phyloP scores from a whole-genome alignment of 2,113 vertebrate species.

The Desmodus rotundus region DNA sequence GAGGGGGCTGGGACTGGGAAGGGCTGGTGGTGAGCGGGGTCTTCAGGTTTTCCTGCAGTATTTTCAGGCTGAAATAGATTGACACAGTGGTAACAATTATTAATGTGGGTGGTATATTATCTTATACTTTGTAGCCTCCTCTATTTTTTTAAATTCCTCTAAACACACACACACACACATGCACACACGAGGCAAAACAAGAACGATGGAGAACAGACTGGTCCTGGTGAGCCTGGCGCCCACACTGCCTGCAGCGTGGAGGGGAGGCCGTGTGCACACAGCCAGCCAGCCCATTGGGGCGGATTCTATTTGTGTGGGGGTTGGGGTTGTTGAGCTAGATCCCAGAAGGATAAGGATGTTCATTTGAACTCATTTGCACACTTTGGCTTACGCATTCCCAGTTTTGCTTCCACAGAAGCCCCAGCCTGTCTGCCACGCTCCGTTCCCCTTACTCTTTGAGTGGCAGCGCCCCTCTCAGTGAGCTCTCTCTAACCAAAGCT shows the following conservation, averaged over 20 bases:
- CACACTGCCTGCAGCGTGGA: neutral
- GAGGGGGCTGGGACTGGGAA: neutral
- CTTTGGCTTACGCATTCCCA: neutral
- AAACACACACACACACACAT: neutral
- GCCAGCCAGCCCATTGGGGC: neutral
- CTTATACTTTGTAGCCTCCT: neutral
- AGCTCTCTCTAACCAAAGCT: neutral
- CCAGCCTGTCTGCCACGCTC: neutral
- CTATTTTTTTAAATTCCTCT: neutral
- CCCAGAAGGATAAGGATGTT: neutral
- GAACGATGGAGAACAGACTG: neutral
- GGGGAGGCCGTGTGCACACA: neutral
- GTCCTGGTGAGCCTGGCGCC: neutral
- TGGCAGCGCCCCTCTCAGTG: neutral
- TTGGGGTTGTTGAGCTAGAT: neutral
- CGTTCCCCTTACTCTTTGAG: neutral
- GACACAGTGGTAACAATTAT: neutral
- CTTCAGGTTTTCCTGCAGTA: neutral
- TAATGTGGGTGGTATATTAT: neutral
- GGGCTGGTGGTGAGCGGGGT: neutral
- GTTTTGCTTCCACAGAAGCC: neutral
- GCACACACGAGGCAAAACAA: neutral
- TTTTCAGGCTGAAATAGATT: slow-evolving; percentile 9
- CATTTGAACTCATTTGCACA: neutral
- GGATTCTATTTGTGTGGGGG: neutral